Base-by-base conservation (phyloP, 2,797 vertebrate genomes). In the Malacoctenus gilli region DNA sequence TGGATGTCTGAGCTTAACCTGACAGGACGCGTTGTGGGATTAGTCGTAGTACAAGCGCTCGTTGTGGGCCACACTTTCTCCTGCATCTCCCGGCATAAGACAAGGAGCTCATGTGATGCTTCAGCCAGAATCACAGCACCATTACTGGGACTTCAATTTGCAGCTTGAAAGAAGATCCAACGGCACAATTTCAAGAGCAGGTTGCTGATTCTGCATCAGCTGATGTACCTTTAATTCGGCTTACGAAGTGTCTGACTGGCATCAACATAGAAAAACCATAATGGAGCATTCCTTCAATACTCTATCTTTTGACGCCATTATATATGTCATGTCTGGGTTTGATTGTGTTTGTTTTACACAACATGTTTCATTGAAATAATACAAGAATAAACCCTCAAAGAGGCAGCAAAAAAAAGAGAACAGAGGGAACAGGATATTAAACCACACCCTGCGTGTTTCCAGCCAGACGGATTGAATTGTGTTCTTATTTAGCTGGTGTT, bases 351-450 rank as follows among this genome's bases (percentile, higher is more conserved):
- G 30, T 2, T 4, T 10, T 32, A 32, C 30, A 12, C 30, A 11
- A 11, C 38, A 12, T 11, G n/a, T 12, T 74, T 66, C 23, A 55
- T 43, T 40, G 22, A 50, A 40, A 30, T 54, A 18, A 36, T 54
- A 38, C 56, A 37, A 53, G 52, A 82, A 65, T 82, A 19, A 39
- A 47, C 58, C 51, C 51, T 37, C 13, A 42, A 31, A 37, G 40
- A 31, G 20, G 64, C 31, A 68, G 61, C 73, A 73, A 14, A 41
- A 50, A 44, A 64, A 73, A 74, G 25, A 75, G 19, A 74, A 75
- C 23, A 78, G 56, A 81, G 42, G 40, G 62, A 82, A 78, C 80
- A 89, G 87, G 85, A 91, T 90, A 91, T 92, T 84, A 89, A 90
- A 90, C 87, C 78, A 76, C 85, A 88, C 86, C 89, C 89, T 82